Percentiles rank a stretch among this genome's conserved stretches.
phyloP scores from a whole-genome alignment of 2,113 vertebrate species.

The Nothocercus julius region DNA sequence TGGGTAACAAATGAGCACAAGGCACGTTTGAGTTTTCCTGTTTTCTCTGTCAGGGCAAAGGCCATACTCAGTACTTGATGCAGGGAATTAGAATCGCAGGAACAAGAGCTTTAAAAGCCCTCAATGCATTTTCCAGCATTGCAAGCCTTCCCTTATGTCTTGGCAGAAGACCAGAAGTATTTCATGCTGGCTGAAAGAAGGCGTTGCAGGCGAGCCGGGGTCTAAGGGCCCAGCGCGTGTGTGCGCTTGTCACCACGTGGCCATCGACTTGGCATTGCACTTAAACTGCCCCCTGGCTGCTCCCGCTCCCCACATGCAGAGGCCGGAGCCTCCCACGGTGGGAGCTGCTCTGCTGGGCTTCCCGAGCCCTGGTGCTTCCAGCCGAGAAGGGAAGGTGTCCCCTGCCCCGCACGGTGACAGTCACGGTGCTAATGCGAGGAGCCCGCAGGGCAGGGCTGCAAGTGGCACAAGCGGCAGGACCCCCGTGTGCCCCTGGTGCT shows the following conservation, averaged over 20 bases:
- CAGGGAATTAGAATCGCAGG: neutral
- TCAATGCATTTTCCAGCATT: neutral
- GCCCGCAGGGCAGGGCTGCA: neutral
- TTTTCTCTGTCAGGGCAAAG: neutral
- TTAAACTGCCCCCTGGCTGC: neutral
- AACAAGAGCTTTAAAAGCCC: neutral
- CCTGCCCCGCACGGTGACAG: neutral
- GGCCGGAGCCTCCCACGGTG: neutral
- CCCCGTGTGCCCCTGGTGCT: neutral
- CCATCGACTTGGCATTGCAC: neutral
- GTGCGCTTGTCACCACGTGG: accelerated
- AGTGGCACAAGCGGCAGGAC: neutral
- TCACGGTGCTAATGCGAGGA: neutral
- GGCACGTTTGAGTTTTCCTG: neutral
- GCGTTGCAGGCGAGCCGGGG: neutral
- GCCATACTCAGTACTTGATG: accelerated
- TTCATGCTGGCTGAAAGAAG: neutral
- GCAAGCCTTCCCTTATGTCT: neutral
- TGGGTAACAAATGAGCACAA: accelerated
- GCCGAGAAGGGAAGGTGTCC: neutral
- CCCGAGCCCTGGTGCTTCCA: neutral
- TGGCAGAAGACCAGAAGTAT: neutral
- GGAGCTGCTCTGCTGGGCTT: neutral
- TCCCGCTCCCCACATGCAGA: neutral
- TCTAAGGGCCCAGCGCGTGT: accelerated